phyloP scores from a whole-genome alignment of 2,888 invertebrate genomes.

The Eupithecia inturbata region DNA sequence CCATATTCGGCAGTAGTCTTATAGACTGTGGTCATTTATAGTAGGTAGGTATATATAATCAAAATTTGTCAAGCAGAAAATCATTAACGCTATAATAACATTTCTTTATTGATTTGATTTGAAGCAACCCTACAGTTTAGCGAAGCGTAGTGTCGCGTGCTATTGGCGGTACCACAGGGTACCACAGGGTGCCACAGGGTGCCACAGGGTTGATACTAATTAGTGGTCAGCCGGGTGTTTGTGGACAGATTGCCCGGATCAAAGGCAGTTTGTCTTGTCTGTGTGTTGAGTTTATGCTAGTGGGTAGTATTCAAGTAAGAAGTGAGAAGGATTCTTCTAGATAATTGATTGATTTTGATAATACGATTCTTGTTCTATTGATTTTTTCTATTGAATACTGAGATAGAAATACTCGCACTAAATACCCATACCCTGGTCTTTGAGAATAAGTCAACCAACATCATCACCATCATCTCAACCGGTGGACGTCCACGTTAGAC shows the following conservation, averaged over 20 bases:
- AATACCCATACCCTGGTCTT: too few relatives aligned
- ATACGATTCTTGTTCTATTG: neutral
- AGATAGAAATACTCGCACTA: neutral
- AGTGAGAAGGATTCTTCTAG: neutral
- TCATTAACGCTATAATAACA: too few relatives aligned
- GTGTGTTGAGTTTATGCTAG: neutral
- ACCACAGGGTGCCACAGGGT: too few relatives aligned
- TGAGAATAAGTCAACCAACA: too few relatives aligned
- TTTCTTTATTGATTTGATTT: too few relatives aligned
- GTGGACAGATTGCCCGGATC: neutral
- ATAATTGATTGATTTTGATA: neutral
- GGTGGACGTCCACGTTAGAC: too few relatives aligned
- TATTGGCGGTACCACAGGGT: too few relatives aligned
- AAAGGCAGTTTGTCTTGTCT: constrained; percentile 7
- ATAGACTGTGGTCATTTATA: too few relatives aligned
- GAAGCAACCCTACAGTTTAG: neutral
- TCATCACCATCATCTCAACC: too few relatives aligned
- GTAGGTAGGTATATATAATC: too few relatives aligned
- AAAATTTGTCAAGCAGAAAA: too few relatives aligned
- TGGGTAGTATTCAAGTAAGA: neutral
- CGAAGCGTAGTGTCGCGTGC: neutral
- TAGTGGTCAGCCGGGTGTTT: neutral
- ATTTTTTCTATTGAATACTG: neutral
- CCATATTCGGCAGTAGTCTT: too few relatives aligned
- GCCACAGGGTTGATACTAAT: neutral